phyloP scores from a whole-genome alignment of 2,797 vertebrate species.

The Amphiprion clarkii region DNA sequence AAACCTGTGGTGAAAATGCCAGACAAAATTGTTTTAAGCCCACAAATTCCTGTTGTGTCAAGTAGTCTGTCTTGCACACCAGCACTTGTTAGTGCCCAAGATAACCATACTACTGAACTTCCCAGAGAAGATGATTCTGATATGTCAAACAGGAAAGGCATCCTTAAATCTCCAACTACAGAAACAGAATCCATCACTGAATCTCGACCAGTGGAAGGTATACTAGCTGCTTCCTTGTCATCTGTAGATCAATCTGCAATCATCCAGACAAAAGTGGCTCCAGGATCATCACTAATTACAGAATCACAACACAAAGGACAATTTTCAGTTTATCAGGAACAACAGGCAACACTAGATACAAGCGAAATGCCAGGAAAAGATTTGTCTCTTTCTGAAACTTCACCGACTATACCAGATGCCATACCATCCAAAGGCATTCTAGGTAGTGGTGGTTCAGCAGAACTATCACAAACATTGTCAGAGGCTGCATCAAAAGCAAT shows the following conservation, averaged over 20 bases:
- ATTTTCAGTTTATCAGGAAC: slow-evolving; percentile 24
- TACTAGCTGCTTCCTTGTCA: background rate
- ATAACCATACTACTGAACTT: slow-evolving; percentile 19
- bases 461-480: slow-evolving; percentile 34
- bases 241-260: slow-evolving; percentile 13
- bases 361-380: slow-evolving; percentile 23
- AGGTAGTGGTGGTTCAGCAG: slow-evolving; percentile 66
- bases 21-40: slow-evolving; percentile 19
- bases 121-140: slow-evolving; percentile 1
- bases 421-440: slow-evolving; percentile 17
- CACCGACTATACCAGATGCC: slow-evolving; percentile 19
- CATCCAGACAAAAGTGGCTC: background rate
- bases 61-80: slow-evolving; percentile 7
- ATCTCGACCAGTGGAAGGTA: slow-evolving; percentile 4
- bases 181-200: slow-evolving; percentile 26
- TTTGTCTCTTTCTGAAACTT: slow-evolving; percentile 20
- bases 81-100: slow-evolving; percentile 13
- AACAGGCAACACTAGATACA: slow-evolving; percentile 18
- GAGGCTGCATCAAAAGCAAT: slow-evolving; percentile 19
- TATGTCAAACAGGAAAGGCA: slow-evolving; percentile 8
- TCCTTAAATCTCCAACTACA: slow-evolving; percentile 5
- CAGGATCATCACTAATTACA: slow-evolving; percentile 45
- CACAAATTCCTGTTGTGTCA: slow-evolving; percentile 33
- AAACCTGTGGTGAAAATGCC: slow-evolving; percentile 6
- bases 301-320: slow-evolving; percentile 54